Conservation (phyloP, 2,888 invertebrate species). For the Calephelis perditalis region DNA sequence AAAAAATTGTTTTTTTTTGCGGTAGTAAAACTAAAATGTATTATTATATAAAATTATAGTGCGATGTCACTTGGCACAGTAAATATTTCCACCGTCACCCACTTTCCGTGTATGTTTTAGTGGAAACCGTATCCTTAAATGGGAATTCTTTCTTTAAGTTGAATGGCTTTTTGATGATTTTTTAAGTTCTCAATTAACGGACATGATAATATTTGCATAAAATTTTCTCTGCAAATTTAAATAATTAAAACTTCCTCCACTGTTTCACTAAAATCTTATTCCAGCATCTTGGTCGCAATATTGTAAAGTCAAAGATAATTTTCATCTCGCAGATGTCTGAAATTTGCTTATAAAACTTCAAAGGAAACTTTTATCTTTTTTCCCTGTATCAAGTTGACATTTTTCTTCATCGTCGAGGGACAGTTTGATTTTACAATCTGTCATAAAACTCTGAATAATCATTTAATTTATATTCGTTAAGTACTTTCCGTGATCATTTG, state of each 20-base stretch:
- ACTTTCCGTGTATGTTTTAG: no score
- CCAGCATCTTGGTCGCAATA: slow-evolving; percentile 20
- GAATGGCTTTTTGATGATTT: no score
- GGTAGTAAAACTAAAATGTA: no score
- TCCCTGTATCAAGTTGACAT: slow-evolving; percentile 46
- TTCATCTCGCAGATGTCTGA: slow-evolving; percentile 21
- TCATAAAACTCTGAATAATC: slow-evolving; percentile 17
- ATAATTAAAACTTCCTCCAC: slow-evolving; percentile 7
- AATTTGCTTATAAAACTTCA: slow-evolving; percentile 23
- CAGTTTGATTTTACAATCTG: slow-evolving; percentile 47
- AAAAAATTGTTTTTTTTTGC: no score
- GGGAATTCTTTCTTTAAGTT: no score
- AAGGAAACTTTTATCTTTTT: slow-evolving; percentile 20
- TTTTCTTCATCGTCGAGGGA: slow-evolving; percentile 43
- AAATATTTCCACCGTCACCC: no score
- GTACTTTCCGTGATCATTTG: slow-evolving; percentile 11
- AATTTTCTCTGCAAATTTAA: not conserved
- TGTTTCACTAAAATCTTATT: slow-evolving; percentile 8
- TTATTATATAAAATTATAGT: no score
- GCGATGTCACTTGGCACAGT: no score
- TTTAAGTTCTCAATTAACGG: no score
- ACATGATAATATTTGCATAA: no score
- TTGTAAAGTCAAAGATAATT: slow-evolving; percentile 21
- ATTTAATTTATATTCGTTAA: slow-evolving; percentile 16
- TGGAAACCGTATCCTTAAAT: no score